Evolutionary conservation across 2,113 vertebrate genomes (phyloP), one percentile per base, ranked within the genome.

Genomic region (Platysternon megacephalum): DNA sequence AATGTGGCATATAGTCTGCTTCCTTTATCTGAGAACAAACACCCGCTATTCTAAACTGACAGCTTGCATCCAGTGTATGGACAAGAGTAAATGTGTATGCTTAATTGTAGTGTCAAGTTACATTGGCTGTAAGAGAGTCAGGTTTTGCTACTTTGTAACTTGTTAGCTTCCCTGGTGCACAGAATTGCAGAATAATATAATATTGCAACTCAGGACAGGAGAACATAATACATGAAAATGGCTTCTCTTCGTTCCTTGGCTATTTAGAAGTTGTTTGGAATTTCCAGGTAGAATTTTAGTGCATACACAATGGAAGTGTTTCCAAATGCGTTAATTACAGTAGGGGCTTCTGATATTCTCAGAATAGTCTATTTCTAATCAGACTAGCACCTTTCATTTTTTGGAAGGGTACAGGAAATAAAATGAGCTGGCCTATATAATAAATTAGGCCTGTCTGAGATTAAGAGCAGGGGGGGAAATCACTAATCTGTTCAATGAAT

Each of bases 1-100:
- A 84, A 72, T 3, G 39, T 6, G 79, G 3, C 0, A 0, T 44
- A 29, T 7, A 56, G 2, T 29, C 24, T 35, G 7, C 12, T 44
- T 91, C 48, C 13, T 65, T 72, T 68, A 39, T 48, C 55, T 17
- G 32, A 39, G 76, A 86, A 79, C 35, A 93, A 85, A 48, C 32
- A 79, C 12, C 49, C 88, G 48, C 24, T 89, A 29, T n/a, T 95
- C 13, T 29, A 74, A 81, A 32, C 6, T 1, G 0, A n/a, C 52
- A 91, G 42, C 22, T 85, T 52, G 7, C 5, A 58, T 29, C 3
- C 21, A 26, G 4, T 84, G 39, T 52, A 24, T 2, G 3, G 55
- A 51, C 9, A 28, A 39, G 68, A 72, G 26, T 2, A 78, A 35
- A 82, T 16, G 4, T 49, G 19, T 61, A 46, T 80, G 51, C 26